Evolutionary conservation across 2,797 vertebrate species (phyloP).

Genomic region (Psittacula derbiana): DNA sequence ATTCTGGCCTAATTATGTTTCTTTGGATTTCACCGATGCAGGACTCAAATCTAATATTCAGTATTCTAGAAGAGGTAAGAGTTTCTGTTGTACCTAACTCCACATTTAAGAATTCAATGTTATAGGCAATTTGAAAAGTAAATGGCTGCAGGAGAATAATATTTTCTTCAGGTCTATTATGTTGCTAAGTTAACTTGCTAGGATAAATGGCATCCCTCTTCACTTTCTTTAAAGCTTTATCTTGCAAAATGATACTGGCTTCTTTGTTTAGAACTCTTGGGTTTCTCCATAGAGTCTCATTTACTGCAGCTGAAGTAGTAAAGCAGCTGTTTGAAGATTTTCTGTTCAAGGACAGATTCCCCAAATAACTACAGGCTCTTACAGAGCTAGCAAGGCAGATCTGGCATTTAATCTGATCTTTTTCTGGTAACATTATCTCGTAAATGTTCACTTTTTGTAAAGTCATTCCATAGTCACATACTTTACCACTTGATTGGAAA

Average conservation of each 20-base stretch:
- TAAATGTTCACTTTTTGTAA: constrained; percentile 44
- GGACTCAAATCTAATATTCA: background rate
- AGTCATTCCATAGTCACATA: constrained; percentile 37
- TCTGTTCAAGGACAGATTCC: constrained; percentile 41
- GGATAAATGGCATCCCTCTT: background rate
- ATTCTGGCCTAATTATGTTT: background rate
- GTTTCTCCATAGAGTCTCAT: background rate
- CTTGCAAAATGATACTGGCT: background rate
- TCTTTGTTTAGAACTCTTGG: background rate
- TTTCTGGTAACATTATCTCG: constrained; percentile 35
- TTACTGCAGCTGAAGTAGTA: background rate
- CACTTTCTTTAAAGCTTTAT: background rate
- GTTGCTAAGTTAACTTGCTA: background rate
- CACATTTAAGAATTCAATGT: background rate
- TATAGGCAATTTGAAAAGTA: background rate
- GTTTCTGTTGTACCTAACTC: background rate
- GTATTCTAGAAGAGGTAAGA: background rate
- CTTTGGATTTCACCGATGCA: background rate
- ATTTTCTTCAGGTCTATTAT: background rate
- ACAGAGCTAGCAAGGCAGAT: constrained; percentile 46
- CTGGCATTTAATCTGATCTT: constrained; percentile 60
- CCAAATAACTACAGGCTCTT: constrained; percentile 36
- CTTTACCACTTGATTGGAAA: constrained; percentile 25
- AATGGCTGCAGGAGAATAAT: background rate
- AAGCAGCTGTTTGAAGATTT: constrained; percentile 2